Conservation (phyloP, 1,140 invertebrate genomes). For the Saxidomus purpurata region DNA sequence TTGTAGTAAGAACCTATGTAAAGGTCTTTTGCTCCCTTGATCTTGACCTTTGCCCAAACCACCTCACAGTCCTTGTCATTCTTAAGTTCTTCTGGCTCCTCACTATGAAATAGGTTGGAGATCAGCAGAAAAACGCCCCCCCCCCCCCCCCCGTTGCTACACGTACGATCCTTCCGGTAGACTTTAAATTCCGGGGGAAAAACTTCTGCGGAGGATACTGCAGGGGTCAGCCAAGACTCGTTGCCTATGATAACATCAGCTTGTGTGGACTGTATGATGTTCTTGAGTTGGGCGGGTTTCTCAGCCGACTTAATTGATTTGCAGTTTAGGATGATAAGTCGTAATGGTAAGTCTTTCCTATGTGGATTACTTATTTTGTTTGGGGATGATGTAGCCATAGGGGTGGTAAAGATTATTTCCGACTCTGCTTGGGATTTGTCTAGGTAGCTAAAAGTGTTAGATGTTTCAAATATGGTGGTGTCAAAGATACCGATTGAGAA, state of each 20-base stretch:
- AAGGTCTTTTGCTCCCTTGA: constrained; percentile 42
- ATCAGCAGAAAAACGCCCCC: constrained; percentile 59
- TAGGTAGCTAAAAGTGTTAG: not conserved
- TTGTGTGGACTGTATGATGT: constrained; percentile 28
- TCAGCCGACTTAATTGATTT: constrained; percentile 14
- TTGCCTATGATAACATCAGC: constrained; percentile 48
- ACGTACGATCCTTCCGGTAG: constrained; percentile 5
- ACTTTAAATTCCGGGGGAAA: constrained; percentile 38
- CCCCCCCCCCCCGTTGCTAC: constrained; percentile 1
- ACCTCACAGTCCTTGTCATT: not conserved
- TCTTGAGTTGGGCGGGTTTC: constrained; percentile 25
- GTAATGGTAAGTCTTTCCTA: constrained; percentile 21
- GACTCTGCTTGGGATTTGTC: not conserved
- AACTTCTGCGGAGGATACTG: constrained; percentile 1
- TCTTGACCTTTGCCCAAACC: constrained; percentile 31
- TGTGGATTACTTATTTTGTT: not conserved
- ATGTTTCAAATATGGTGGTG: constrained; percentile 24
- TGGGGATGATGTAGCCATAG: constrained; percentile 53
- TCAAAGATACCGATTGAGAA: constrained; percentile 61
- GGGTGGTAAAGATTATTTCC: constrained; percentile 45
- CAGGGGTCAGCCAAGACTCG: constrained; percentile 21
- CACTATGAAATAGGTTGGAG: constrained; percentile 16
- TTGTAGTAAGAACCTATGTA: constrained; percentile 49
- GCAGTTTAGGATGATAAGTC: constrained; percentile 43
- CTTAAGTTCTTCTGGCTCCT: constrained; percentile 46